A percentile compares a stretch with the other conserved stretches of the same genome.
Conservation (phyloP, 64 coral and sea anemone species). For the Montipora efflorescens region DNA sequence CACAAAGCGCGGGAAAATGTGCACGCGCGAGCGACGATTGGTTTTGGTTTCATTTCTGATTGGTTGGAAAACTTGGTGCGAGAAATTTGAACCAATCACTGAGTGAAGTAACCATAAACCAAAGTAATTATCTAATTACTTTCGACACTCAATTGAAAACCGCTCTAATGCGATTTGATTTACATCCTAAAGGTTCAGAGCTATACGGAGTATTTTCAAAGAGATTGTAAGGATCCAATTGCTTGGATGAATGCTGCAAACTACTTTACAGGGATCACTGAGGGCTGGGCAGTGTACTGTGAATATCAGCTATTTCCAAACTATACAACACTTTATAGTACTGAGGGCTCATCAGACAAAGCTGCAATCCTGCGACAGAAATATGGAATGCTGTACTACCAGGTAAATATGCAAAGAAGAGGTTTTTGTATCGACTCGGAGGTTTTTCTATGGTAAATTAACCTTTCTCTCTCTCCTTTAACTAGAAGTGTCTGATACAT, state of each 20-base stretch:
- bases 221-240: conserved; percentile 46
- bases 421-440: no score
- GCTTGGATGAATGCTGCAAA: conserved; percentile 28
- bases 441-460: no score
- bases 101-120: no score
- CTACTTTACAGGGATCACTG: conserved; percentile 59
- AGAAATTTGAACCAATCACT: no score
- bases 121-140: no score
- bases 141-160: no score
- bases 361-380: conserved; percentile 13
- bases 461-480: no score
- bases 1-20: no score
- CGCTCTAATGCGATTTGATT: background rate
- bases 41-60: no score
- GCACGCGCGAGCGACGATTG: no score
- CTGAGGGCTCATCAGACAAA: background rate
- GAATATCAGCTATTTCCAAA: conserved; percentile 49
- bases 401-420: conserved; percentile 42
- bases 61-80: no score
- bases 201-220: conserved; percentile 72
- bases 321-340: conserved; percentile 57
- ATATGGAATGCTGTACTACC: conserved; percentile 80
- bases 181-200: conserved; percentile 51
- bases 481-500: no score
- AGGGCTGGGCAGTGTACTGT: conserved; percentile 75